A percentile compares a stretch with the other conserved stretches of the same genome.
Conservation (phyloP, 1,140 invertebrate genomes). For the Sarcophaga bullata region DNA sequence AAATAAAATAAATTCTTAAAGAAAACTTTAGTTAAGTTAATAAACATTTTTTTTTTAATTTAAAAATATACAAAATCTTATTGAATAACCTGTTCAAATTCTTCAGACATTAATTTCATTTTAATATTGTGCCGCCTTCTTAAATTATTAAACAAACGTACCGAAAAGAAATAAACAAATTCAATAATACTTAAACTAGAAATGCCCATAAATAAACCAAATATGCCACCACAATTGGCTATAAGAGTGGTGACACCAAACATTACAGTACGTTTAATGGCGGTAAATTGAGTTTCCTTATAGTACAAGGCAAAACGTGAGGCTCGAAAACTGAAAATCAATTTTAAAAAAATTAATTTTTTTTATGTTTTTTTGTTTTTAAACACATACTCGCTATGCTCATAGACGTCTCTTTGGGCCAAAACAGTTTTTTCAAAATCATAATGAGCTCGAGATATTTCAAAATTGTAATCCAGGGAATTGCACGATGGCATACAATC, state of each 20-base stretch:
- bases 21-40: no score
- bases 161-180: conserved; percentile 67
- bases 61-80: no score
- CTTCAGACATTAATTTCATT: conserved; percentile 47
- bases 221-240: conserved; percentile 74
- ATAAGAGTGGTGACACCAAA: conserved; percentile 74
- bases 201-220: conserved; percentile 73
- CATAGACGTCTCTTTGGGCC: conserved; percentile 55
- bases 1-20: no score
- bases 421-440: conserved; percentile 52
- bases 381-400: conserved; percentile 53
- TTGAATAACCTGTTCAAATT: conserved; percentile 44
- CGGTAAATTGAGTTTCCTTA: conserved; percentile 74
- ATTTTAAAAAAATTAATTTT: background rate
- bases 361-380: background rate
- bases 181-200: conserved; percentile 70
- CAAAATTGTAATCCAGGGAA: conserved; percentile 73
- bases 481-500: conserved; percentile 75
- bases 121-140: conserved; percentile 55
- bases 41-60: no score
- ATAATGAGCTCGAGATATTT: conserved; percentile 71
- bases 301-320: conserved; percentile 69
- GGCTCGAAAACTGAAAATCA: conserved; percentile 48
- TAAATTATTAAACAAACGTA: conserved; percentile 60
- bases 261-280: conserved; percentile 71